Evolutionary conservation across 2,113 vertebrate genomes (phyloP), one percentile per base, ranked within the genome.

Genomic region (Pollimyrus isidori): DNA sequence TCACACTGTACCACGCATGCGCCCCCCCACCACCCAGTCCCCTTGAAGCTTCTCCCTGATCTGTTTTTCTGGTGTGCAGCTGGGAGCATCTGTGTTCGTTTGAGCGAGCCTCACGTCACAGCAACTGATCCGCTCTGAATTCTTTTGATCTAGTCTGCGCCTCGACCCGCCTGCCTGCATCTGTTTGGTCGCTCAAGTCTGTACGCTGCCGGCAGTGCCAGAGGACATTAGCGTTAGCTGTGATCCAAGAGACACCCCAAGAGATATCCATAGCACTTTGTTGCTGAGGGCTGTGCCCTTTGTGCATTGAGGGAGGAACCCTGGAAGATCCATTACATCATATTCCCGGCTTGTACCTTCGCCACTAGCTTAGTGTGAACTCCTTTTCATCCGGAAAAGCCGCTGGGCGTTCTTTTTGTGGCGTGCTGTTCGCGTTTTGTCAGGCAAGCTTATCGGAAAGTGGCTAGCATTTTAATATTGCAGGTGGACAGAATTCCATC

Each of bases 1-100:
- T 93, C 93, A 89, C 90, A 90, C 92, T 91, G 86, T 80, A 45
- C 88, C 90, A 48, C 90, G 3, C 42, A 42, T 42, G 42, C 45
- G n/a, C n/a, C n/a, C 52, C 45, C 56, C 50, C 23, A 15, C 45
- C 52, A 39, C 65, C 50, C 6, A 3, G 7, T 23, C 80, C 26
- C 7, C 17, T 23, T 35, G 42, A 42, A 56, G 89, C 83, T 48
- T 48, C 46, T 49, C 45, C 89, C 48, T 76, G 62, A 48, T 84
- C 45, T 26, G 46, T 26, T 35, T 46, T 82, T 13, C 19, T 19
- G 4, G 30, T 82, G 39, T 7, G 5, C 42, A 82, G 42, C 76
- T 45, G 19, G 19, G 10, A 9, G 42, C 82, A 84, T 84, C 82
- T 42, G 82, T 48, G 82, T n/a, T 84, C 82, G 3, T 84, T 84